Conservation (phyloP, 2,797 vertebrate genomes). For the Manis crassicaudata region DNA sequence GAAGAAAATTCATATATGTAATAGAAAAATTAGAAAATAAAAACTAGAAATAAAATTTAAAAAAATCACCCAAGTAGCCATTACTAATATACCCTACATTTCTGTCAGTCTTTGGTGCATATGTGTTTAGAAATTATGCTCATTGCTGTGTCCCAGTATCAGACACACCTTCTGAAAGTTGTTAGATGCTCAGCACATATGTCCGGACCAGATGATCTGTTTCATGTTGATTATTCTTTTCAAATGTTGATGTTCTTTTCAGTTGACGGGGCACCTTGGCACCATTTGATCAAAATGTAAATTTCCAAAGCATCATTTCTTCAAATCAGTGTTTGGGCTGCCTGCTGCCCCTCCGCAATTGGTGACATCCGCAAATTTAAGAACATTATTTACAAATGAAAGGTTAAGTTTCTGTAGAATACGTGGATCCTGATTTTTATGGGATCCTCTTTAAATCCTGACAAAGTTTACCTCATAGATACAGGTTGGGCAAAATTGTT, state of each 20-base stretch:
- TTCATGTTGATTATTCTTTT: not conserved
- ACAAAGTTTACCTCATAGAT: conserved; percentile 20
- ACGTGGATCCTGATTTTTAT: not conserved
- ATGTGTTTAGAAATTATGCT: not conserved
- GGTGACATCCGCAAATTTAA: not conserved
- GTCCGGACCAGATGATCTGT: not conserved
- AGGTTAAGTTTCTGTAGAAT: not conserved
- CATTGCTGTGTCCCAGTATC: not conserved
- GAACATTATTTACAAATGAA: not conserved
- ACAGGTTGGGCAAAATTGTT: not conserved
- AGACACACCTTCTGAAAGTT: not conserved
- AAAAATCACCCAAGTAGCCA: not conserved
- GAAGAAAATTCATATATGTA: not conserved
- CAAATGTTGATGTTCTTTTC: not conserved
- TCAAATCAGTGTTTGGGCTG: not conserved
- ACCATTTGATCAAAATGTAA: not conserved
- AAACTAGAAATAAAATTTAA: not conserved
- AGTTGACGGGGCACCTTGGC: not conserved
- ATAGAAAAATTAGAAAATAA: not conserved
- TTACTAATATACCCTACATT: not conserved
- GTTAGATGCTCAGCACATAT: not conserved
- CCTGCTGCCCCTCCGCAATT: not conserved
- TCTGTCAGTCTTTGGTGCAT: not conserved
- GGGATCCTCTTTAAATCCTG: not conserved
- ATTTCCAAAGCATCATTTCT: not conserved